Evolutionary conservation across 2,797 vertebrate species (phyloP).

Genomic region (Phylloscopus collybita): DNA sequence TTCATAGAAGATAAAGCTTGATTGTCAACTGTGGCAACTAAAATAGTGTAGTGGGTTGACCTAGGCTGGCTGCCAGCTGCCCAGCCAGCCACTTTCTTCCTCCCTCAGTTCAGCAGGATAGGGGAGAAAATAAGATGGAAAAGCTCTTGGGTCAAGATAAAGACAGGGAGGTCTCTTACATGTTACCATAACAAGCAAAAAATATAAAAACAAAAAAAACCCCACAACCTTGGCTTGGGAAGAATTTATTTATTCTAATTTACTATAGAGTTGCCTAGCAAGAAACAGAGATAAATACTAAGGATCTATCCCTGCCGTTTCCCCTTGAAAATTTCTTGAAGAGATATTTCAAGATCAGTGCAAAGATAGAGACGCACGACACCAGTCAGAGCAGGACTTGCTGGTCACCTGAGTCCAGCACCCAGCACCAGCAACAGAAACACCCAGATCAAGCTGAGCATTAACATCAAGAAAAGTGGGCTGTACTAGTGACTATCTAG

Average conservation of each 20-base stretch:
- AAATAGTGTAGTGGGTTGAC: neutral
- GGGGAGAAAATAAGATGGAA: neutral
- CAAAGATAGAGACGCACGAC: accelerated
- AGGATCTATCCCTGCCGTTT: neutral
- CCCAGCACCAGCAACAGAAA: neutral
- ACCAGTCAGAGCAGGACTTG: neutral
- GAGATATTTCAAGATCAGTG: accelerated
- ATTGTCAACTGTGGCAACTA: neutral
- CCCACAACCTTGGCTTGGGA: too few species aligned
- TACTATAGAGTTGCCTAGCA: neutral
- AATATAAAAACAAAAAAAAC: neutral
- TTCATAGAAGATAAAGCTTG: neutral
- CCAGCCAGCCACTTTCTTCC: neutral
- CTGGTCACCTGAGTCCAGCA: neutral
- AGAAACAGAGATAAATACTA: neutral
- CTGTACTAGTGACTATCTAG: neutral
- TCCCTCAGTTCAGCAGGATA: neutral
- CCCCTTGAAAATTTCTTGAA: neutral
- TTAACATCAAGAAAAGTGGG: neutral
- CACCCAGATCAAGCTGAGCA: neutral
- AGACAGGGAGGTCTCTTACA: neutral
- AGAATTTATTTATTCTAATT: neutral
- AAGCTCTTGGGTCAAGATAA: accelerated
- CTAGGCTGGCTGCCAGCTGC: neutral
- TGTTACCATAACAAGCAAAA: neutral